These are phyloP conservation scores for Rhinopithecus roxellana DNA, from an alignment of 2,113 vertebrate genomes.

Conservation along the genomic window DNA sequence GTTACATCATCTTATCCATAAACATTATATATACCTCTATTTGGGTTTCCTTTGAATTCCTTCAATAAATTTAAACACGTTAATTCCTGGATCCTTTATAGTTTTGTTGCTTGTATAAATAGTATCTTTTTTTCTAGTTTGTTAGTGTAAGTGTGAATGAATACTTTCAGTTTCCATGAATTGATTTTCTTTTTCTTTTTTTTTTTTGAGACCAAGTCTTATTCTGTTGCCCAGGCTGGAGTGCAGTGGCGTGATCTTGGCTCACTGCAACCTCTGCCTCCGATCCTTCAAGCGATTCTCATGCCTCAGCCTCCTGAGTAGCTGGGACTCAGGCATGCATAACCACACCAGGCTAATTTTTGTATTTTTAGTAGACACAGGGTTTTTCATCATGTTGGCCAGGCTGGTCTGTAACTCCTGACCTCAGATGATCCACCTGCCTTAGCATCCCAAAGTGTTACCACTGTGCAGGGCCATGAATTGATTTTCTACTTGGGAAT, in stretches of 20 bases:
- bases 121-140: constrained; percentile 37
- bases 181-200: constrained; percentile 2
- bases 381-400: not conserved
- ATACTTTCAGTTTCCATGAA: constrained; percentile 21
- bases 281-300: not conserved
- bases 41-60: constrained; percentile 34
- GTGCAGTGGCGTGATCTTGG: not conserved
- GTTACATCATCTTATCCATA: not conserved
- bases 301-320: not conserved
- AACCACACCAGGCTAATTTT: not conserved
- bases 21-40: not conserved
- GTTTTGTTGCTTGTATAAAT: not conserved
- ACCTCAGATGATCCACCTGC: not conserved
- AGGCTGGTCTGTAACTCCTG: not conserved
- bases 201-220: not conserved
- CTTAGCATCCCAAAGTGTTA: not conserved
- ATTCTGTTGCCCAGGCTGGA: not conserved
- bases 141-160: not conserved
- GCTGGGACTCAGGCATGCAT: not conserved
- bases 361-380: not conserved
- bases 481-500: constrained; percentile 2
- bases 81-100: not conserved
- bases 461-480: not conserved
- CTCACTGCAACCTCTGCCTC: not conserved
- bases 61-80: not conserved